phyloP scores from a whole-genome alignment of 2,797 vertebrate genomes.

The Brachyrhaphis roseni region DNA sequence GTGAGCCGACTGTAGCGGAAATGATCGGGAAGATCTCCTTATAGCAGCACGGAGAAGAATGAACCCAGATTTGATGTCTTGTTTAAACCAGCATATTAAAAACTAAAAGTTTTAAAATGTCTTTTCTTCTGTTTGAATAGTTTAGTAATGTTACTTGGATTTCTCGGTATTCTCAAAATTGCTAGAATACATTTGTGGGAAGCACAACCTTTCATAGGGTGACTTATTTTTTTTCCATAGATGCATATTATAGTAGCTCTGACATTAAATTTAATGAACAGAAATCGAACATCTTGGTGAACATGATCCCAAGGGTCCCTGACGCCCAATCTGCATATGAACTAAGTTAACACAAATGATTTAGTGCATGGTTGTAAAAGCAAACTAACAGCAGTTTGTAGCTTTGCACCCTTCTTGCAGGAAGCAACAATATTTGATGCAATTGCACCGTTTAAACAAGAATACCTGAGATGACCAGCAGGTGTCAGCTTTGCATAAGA shows the following conservation, averaged over 20 bases:
- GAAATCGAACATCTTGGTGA: neutral
- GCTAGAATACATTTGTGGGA: neutral
- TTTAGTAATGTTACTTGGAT: neutral
- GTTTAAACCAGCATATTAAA: no score
- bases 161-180: neutral
- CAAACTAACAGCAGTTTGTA: neutral
- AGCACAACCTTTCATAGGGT: neutral
- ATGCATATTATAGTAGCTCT: neutral
- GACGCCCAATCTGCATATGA: neutral
- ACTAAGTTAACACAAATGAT: neutral
- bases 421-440: neutral
- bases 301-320: neutral
- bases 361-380: neutral
- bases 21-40: no score
- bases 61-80: no score
- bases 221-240: neutral
- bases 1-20: no score
- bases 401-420: neutral
- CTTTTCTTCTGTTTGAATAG: neutral
- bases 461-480: conserved; percentile 71
- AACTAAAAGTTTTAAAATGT: neutral
- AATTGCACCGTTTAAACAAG: neutral
- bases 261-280: neutral
- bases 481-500: conserved; percentile 81
- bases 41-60: no score